Conservation (phyloP, 1,140 invertebrate genomes). For the Drosophila busckii region DNA sequence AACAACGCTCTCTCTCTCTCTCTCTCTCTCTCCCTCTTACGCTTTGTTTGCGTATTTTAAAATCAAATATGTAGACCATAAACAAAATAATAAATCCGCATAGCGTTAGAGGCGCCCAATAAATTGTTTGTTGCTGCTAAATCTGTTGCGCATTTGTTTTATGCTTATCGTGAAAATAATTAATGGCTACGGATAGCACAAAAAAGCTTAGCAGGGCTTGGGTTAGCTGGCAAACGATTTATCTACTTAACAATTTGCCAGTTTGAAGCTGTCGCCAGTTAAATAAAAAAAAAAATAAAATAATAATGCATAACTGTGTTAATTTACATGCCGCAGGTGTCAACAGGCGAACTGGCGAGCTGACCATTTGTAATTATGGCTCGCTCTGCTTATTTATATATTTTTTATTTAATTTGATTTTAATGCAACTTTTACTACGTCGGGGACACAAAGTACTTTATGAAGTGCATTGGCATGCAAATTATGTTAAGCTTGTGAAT, state of each 20-base stretch:
- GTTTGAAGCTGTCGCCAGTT: constrained; percentile 43
- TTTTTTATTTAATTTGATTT: constrained; percentile 22
- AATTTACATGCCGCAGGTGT: constrained; percentile 72
- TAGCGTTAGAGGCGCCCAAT: constrained; percentile 38
- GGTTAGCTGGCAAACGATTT: constrained; percentile 35
- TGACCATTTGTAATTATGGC: constrained; percentile 62
- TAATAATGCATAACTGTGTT: constrained; percentile 68
- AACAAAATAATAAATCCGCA: constrained; percentile 49
- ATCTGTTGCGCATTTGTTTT: constrained; percentile 66
- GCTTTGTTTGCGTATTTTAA: constrained; percentile 17
- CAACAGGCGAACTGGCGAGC: constrained; percentile 64
- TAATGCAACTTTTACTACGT: constrained; percentile 5
- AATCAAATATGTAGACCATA: constrained; percentile 66
- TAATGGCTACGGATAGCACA: constrained; percentile 55
- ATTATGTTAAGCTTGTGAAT: constrained; percentile 74
- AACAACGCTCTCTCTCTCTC: not conserved
- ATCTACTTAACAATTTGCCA: constrained; percentile 68
- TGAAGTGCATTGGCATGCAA: constrained; percentile 72
- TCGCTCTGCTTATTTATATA: constrained; percentile 5
- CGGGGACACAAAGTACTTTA: constrained; percentile 62
- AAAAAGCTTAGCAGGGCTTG: constrained; percentile 53
- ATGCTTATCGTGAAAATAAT: constrained; percentile 62
- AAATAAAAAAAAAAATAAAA: constrained; percentile 31
- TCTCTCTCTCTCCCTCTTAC: constrained; percentile 1
- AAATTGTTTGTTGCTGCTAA: constrained; percentile 48